These are phyloP conservation scores for Zaprionus nigranus DNA, from an alignment of 1,140 invertebrate species.

Conservation along the genomic window DNA sequence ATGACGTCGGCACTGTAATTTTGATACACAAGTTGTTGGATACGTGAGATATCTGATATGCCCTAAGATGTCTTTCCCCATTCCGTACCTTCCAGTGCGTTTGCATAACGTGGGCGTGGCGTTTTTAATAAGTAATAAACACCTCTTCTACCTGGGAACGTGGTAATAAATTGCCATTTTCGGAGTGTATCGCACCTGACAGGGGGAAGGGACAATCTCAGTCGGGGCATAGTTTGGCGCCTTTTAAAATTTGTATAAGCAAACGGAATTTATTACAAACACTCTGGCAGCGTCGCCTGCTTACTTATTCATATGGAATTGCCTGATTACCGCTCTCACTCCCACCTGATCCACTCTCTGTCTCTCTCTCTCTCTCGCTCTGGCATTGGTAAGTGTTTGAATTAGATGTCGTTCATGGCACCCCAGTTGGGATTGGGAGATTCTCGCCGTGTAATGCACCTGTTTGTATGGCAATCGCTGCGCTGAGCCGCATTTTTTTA, in stretches of 20 bases:
- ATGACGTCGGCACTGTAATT: too few species aligned
- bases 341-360: neutral
- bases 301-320: conserved; percentile 80
- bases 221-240: conserved; percentile 70
- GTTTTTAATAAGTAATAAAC: too few species aligned
- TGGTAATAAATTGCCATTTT: conserved; percentile 76
- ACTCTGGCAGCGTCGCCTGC: conserved; percentile 71
- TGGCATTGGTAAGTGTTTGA: conserved; percentile 75
- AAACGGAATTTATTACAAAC: conserved; percentile 72
- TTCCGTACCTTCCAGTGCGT: conserved; percentile 8
- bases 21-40: too few species aligned
- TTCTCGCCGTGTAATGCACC: conserved; percentile 59
- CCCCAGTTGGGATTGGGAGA: conserved; percentile 21
- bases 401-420: conserved; percentile 73
- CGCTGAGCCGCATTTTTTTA: conserved; percentile 75
- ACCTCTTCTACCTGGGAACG: neutral
- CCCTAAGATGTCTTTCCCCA: neutral
- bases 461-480: conserved; percentile 76
- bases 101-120: conserved; percentile 2
- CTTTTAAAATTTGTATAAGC: conserved; percentile 79
- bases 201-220: conserved; percentile 51
- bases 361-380: neutral
- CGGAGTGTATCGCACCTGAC: conserved; percentile 33
- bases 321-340: conserved; percentile 67
- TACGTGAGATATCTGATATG: neutral